A percentile compares a stretch with the other conserved stretches of the same genome.
These are phyloP conservation scores for Arrhamphus sclerolepis DNA, from an alignment of 2,797 vertebrate genomes.

Conservation along the genomic window DNA sequence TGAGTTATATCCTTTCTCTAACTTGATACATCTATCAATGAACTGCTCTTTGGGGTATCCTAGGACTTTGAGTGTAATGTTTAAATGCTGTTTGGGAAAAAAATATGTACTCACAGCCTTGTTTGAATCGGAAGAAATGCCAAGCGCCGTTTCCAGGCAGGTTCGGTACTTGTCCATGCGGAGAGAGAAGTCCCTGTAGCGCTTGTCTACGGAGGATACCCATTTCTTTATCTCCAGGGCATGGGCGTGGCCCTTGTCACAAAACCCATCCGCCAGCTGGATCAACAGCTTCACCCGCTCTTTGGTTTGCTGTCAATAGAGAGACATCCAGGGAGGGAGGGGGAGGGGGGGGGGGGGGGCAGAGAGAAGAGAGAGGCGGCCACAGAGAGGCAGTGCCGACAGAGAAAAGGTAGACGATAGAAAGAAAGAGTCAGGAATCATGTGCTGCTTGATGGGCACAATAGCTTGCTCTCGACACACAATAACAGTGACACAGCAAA, in stretches of 20 bases:
- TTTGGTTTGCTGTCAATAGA: conserved; percentile 95
- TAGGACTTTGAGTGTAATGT: not conserved
- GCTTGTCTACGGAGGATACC: conserved; percentile 97
- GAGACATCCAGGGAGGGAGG: conserved; percentile 52
- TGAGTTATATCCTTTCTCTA: not conserved
- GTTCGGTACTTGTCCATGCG: conserved; percentile 99
- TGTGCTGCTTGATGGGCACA: conserved; percentile 65
- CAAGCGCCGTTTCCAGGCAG: conserved; percentile 94
- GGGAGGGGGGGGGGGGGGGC: conserved; percentile 40
- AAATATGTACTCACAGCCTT: conserved; percentile 86
- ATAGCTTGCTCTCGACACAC: conserved; percentile 68
- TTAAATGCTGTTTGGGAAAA: not conserved
- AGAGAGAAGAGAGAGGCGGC: conserved; percentile 41
- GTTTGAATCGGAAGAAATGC: conserved; percentile 97
- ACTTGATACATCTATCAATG: not conserved
- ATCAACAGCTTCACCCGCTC: conserved; percentile 99
- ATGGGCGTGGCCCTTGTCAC: conserved; percentile 98
- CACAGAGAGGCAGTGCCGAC: conserved; percentile 41
- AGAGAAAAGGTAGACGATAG: conserved; percentile 55
- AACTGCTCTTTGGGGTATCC: not conserved
- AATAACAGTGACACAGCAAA: conserved; percentile 73
- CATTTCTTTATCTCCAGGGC: conserved; percentile 99
- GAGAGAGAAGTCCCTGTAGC: conserved; percentile 98
- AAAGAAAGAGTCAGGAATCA: conserved; percentile 59
- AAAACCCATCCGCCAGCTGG: conserved; percentile 99